Conservation (phyloP, 2,113 vertebrate species). For the Alligator sinensis region DNA sequence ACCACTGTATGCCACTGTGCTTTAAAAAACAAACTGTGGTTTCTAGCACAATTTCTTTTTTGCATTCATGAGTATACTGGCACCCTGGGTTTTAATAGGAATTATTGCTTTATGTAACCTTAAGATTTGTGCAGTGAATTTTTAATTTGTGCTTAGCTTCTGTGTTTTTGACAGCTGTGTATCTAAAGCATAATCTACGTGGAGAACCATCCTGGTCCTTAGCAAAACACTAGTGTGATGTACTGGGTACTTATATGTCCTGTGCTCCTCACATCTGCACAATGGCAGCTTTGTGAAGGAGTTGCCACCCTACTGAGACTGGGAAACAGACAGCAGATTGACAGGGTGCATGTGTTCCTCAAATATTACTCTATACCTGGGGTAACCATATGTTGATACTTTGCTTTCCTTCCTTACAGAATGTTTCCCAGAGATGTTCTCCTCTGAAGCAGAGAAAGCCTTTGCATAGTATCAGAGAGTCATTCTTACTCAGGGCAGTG, state of each 20-base stretch:
- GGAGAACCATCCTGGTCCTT: background rate
- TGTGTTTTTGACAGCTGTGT: background rate
- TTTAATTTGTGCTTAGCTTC: background rate
- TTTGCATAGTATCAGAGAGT: accelerated
- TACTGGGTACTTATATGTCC: background rate
- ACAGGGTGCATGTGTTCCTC: background rate
- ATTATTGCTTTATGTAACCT: background rate
- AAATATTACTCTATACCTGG: background rate
- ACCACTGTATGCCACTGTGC: accelerated
- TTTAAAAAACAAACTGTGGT: background rate
- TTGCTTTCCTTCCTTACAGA: background rate
- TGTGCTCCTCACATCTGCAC: accelerated
- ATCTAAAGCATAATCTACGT: background rate
- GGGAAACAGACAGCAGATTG: background rate
- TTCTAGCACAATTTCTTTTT: background rate
- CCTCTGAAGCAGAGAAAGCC: background rate
- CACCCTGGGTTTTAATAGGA: background rate
- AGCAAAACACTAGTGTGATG: background rate
- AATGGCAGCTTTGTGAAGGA: background rate
- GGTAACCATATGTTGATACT: background rate
- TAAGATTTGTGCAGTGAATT: background rate
- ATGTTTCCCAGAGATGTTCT: background rate
- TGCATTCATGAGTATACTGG: background rate
- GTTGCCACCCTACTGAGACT: background rate
- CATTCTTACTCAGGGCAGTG: accelerated